Conservation (phyloP, 2,888 invertebrate genomes). For the Microplitis deprimator region DNA sequence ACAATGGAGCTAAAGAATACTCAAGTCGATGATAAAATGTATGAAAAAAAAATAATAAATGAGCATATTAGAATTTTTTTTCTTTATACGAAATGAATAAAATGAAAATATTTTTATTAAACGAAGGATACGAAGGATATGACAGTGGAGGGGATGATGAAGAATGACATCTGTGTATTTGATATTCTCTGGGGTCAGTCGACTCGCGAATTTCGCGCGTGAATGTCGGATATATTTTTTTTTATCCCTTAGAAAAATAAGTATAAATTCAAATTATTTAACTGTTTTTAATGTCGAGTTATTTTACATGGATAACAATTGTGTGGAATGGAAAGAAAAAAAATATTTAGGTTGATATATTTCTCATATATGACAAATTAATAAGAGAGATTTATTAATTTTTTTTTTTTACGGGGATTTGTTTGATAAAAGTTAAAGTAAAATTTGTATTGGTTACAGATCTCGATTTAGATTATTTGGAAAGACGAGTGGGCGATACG, state of each 20-base stretch:
- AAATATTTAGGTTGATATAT: slow-evolving; percentile 20
- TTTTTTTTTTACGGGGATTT: no score
- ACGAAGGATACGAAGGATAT: slow-evolving; percentile 35
- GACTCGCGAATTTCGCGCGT: slow-evolving; percentile 59
- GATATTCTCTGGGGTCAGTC: slow-evolving; percentile 58
- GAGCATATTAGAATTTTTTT: neutral
- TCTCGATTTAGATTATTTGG: slow-evolving; percentile 82
- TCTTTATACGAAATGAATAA: neutral
- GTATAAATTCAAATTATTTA: neutral
- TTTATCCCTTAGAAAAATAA: neutral
- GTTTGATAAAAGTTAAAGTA: neutral
- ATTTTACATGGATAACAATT: slow-evolving; percentile 6
- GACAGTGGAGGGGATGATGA: slow-evolving; percentile 38
- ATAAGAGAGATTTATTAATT: no score
- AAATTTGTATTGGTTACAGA: slow-evolving; percentile 72
- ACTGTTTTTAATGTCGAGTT: neutral
- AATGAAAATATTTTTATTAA: neutral
- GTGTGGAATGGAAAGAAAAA: neutral
- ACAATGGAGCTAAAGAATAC: neutral
- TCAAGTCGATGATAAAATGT: slow-evolving; percentile 1
- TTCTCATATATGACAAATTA: neutral
- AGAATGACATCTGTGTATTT: slow-evolving; percentile 51
- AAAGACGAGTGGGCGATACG: slow-evolving; percentile 74
- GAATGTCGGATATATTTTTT: slow-evolving; percentile 47
- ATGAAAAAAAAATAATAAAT: neutral